Evolutionary conservation across 1,140 invertebrate species (phyloP).

Genomic region (Solen grandis): DNA sequence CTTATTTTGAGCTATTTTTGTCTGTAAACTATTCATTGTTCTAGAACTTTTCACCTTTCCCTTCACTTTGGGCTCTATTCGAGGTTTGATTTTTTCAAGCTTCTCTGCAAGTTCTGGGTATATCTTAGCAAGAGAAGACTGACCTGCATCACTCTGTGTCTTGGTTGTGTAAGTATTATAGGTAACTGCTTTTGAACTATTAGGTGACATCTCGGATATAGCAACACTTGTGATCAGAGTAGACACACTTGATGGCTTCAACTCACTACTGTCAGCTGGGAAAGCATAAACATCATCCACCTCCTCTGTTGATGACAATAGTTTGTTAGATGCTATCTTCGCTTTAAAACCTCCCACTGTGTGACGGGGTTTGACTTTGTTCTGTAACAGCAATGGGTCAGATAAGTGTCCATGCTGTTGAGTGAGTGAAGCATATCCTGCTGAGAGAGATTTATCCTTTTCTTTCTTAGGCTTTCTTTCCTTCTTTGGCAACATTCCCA

Average conservation of each 20-base stretch:
- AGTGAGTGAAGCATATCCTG: neutral
- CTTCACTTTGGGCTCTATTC: slow-evolving; percentile 68
- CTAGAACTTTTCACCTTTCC: slow-evolving; percentile 79
- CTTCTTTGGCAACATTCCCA: slow-evolving; percentile 82
- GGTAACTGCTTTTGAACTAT: slow-evolving; percentile 29
- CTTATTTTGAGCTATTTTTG: slow-evolving; percentile 82
- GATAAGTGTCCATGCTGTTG: slow-evolving; percentile 17
- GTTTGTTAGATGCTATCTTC: slow-evolving; percentile 70
- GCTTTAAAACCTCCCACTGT: slow-evolving; percentile 82
- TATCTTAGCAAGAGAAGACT: slow-evolving; percentile 74
- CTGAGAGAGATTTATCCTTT: slow-evolving; percentile 77
- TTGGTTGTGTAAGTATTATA: slow-evolving; percentile 44
- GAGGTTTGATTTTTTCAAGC: slow-evolving; percentile 76
- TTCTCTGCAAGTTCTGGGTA: slow-evolving; percentile 80
- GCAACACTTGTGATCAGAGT: slow-evolving; percentile 29
- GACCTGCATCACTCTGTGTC: slow-evolving; percentile 57
- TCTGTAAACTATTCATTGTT: slow-evolving; percentile 82
- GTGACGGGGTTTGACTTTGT: slow-evolving; percentile 62
- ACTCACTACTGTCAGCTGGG: slow-evolving; percentile 75
- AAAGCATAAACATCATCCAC: slow-evolving; percentile 84
- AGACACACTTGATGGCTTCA: slow-evolving; percentile 29
- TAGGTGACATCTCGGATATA: slow-evolving; percentile 6
- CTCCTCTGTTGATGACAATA: slow-evolving; percentile 64
- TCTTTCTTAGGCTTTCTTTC: slow-evolving; percentile 83
- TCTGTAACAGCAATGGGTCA: slow-evolving; percentile 28